Evolutionary conservation across 2,113 vertebrate genomes (phyloP).

Genomic region (Syngnathoides biaculeatus): DNA sequence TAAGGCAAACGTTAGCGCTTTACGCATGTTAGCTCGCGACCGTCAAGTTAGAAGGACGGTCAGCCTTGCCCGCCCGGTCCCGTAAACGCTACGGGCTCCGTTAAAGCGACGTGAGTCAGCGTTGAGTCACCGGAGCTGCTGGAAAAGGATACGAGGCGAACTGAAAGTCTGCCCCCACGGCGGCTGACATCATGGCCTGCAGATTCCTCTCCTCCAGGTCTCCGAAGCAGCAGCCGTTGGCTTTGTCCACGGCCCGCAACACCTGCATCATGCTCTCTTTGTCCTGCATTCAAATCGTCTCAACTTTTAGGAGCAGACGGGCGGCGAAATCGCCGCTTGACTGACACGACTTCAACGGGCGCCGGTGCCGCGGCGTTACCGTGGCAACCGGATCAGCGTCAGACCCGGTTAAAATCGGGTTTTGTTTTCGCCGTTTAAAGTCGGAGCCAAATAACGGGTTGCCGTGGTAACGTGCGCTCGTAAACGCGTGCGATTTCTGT

Average conservation of each 20-base stretch:
- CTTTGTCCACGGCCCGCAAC: constrained; percentile 90
- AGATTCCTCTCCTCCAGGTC: constrained; percentile 85
- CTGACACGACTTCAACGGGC: background rate
- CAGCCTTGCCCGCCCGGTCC: constrained; percentile 8
- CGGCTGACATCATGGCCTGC: constrained; percentile 90
- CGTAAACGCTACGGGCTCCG: constrained; percentile 12
- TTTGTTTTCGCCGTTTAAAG: constrained; percentile 1
- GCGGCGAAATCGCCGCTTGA: background rate
- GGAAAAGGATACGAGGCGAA: constrained; percentile 90
- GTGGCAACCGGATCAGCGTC: background rate
- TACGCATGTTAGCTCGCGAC: constrained; percentile 1
- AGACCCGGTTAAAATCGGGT: background rate
- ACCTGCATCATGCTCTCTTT: constrained; percentile 87
- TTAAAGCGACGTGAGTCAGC: constrained; percentile 43
- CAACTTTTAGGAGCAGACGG: background rate
- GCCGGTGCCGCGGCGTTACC: background rate
- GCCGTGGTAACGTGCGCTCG: constrained; percentile 20
- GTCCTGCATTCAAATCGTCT: constrained; percentile 72
- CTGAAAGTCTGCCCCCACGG: constrained; percentile 92
- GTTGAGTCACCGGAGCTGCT: constrained; percentile 45
- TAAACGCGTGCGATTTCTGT: background rate
- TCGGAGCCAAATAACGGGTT: constrained; percentile 5
- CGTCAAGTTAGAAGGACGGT: constrained; percentile 6
- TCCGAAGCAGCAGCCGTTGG: constrained; percentile 92
- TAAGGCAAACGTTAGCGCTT: constrained; percentile 70